Evolutionary conservation across 2,888 invertebrate species (phyloP).

Genomic region (Rhodophaea formosa): DNA sequence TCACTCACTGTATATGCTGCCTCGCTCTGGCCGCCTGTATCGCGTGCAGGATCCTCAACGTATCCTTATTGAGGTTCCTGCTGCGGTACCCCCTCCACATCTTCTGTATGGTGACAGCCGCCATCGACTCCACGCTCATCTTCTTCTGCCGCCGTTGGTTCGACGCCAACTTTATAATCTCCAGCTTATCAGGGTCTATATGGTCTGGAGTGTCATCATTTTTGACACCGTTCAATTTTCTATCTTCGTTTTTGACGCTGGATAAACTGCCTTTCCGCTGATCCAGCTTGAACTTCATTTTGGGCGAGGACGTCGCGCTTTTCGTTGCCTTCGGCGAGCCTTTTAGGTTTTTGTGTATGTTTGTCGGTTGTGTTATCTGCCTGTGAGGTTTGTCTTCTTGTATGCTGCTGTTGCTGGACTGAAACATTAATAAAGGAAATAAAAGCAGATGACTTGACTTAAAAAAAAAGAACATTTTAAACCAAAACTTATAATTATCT

Average conservation of each 20-base stretch:
- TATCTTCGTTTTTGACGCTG: conserved; percentile 42
- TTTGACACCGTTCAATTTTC: conserved; percentile 56
- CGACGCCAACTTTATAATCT: conserved; percentile 63
- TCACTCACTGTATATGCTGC: conserved; percentile 91
- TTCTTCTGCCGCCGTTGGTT: conserved; percentile 70
- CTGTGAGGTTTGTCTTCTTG: conserved; percentile 55
- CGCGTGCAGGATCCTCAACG: conserved; percentile 83
- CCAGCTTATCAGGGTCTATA: conserved; percentile 58
- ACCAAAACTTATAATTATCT: too few species aligned
- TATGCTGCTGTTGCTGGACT: conserved; percentile 63
- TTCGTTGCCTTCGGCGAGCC: conserved; percentile 70
- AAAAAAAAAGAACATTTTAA: too few species aligned
- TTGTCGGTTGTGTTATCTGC: conserved; percentile 34
- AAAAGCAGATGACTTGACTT: too few species aligned
- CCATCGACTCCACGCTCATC: conserved; percentile 63
- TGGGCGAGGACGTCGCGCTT: conserved; percentile 73
- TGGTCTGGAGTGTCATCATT: conserved; percentile 37
- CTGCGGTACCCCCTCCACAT: conserved; percentile 93
- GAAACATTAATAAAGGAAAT: conserved; percentile 32
- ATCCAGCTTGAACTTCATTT: conserved; percentile 64
- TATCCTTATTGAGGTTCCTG: conserved; percentile 86
- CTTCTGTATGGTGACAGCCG: conserved; percentile 91
- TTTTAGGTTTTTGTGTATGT: conserved; percentile 51
- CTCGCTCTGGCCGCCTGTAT: conserved; percentile 89
- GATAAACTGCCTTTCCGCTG: conserved; percentile 66